Evolutionary conservation across 1,140 invertebrate genomes (phyloP).

Genomic region (Bathynomus jamesi): DNA sequence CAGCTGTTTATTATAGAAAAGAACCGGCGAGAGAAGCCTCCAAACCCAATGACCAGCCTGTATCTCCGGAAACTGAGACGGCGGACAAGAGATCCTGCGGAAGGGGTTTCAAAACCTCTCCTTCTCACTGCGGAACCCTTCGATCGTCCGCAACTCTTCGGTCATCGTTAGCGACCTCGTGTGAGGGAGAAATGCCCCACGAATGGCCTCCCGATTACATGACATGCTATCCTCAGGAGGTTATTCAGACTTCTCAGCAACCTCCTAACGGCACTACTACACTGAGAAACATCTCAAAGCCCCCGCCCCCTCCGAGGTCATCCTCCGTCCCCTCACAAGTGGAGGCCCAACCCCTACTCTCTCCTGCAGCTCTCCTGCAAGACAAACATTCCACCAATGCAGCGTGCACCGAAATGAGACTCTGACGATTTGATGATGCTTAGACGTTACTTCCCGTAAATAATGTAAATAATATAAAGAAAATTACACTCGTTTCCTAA

Average conservation of each 20-base stretch:
- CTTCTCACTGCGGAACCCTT: conserved; percentile 32
- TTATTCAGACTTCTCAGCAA: not conserved
- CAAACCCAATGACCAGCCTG: not conserved
- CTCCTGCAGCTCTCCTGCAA: conserved; percentile 13
- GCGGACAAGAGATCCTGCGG: conserved; percentile 27
- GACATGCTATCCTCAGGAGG: conserved; percentile 8
- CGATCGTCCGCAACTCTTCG: conserved; percentile 35
- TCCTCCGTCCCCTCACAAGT: conserved; percentile 18
- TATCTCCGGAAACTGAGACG: conserved; percentile 37
- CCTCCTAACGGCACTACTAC: conserved; percentile 22
- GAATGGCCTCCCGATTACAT: conserved; percentile 36
- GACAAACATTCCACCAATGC: conserved; percentile 9
- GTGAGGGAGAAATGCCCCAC: conserved; percentile 25
- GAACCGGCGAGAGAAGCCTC: conserved; percentile 4
- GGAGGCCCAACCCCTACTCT: conserved; percentile 22
- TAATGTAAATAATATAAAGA: too few species aligned
- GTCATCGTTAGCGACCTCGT: conserved; percentile 29
- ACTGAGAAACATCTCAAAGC: conserved; percentile 5
- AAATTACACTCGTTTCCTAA: too few species aligned
- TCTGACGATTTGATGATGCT: conserved; percentile 10
- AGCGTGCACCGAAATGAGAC: conserved; percentile 20
- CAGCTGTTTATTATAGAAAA: conserved; percentile 68
- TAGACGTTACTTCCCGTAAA: too few species aligned
- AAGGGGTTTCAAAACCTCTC: conserved; percentile 22
- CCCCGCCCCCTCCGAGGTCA: conserved; percentile 16